Conservation (phyloP, 2,113 vertebrate species). For the Phocoena phocoena region DNA sequence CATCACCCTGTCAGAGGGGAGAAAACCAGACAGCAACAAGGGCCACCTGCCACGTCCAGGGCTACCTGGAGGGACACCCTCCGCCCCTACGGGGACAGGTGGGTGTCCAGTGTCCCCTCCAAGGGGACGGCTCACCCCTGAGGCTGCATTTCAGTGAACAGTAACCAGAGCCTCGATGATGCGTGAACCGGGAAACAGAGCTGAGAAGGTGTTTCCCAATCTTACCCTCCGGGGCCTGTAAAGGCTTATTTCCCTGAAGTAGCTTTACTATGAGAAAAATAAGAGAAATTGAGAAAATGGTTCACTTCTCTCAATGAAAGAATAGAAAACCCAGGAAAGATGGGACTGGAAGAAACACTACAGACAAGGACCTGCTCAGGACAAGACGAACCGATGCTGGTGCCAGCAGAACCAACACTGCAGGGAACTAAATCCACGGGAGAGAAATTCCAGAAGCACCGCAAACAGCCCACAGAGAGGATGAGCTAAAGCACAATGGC, state of each 20-base stretch:
- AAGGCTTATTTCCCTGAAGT: background rate
- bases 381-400: background rate
- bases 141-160: rapidly evolving
- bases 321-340: background rate
- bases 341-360: background rate
- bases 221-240: rapidly evolving
- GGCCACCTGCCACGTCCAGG: background rate
- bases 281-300: no score
- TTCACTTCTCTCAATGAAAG: background rate
- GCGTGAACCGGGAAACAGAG: no score
- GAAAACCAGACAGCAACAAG: background rate
- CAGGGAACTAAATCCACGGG: background rate
- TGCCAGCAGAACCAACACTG: background rate
- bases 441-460: background rate
- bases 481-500: rapidly evolving
- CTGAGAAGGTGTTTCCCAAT: background rate
- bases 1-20: rapidly evolving
- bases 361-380: background rate
- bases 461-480: background rate
- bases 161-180: rapidly evolving
- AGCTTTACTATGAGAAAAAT: background rate
- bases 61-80: background rate
- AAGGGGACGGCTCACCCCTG: background rate
- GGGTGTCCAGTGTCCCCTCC: rapidly evolving
- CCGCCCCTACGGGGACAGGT: background rate